Conservation (phyloP, 1,140 invertebrate genomes). For the Drosophila subpulchrella region DNA sequence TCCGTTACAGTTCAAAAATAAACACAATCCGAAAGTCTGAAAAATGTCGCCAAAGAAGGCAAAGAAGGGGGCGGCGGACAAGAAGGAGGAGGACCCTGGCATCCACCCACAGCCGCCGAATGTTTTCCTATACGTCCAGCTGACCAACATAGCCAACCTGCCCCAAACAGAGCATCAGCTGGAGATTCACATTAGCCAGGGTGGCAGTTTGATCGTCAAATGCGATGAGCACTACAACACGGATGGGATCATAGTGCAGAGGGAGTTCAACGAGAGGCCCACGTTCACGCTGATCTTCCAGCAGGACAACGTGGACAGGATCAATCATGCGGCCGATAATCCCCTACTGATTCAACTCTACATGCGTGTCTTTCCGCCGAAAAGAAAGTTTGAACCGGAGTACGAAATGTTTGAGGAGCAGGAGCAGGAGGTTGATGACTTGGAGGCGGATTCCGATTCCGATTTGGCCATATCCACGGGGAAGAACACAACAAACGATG, state of each 20-base stretch:
- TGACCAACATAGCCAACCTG: conserved; percentile 23
- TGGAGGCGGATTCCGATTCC: neutral
- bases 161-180: conserved; percentile 9
- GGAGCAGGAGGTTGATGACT: neutral
- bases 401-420: neutral
- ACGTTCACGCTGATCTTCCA: conserved; percentile 67
- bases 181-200: conserved; percentile 23
- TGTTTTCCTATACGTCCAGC: conserved; percentile 61
- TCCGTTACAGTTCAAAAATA: conserved; percentile 20
- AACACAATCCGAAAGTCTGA: conserved; percentile 16
- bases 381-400: neutral
- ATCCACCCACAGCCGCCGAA: conserved; percentile 48
- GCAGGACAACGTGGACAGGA: conserved; percentile 67
- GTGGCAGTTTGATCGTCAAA: conserved; percentile 39
- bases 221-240: conserved; percentile 61
- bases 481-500: neutral
- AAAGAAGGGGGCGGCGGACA: conserved; percentile 3
- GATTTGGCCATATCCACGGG: neutral
- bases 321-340: conserved; percentile 68
- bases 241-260: conserved; percentile 46
- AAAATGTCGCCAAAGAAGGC: conserved; percentile 36
- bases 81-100: neutral
- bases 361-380: conserved; percentile 21
- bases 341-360: conserved; percentile 61
- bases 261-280: conserved; percentile 43